A percentile compares a stretch with the other conserved stretches of the same genome.
Evolutionary conservation across 2,888 invertebrate species (phyloP).

Genomic region (Philopedon plagiatum): DNA sequence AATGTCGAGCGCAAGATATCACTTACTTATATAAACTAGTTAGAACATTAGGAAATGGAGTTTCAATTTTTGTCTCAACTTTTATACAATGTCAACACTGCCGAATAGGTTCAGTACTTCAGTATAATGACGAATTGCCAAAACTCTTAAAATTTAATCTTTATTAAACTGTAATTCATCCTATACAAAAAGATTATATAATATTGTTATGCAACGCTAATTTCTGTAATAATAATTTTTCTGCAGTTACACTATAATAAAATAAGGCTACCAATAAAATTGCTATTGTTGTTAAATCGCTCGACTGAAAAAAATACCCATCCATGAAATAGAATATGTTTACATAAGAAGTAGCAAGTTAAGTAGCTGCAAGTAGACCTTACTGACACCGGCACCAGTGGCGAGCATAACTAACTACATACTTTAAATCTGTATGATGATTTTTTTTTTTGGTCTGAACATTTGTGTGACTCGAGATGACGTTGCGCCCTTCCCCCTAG

Average conservation of each 20-base stretch:
- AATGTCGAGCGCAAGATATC: too few species aligned
- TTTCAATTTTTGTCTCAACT: too few species aligned
- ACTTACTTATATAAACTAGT: too few species aligned
- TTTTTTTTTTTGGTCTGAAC: too few species aligned
- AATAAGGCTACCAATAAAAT: slow-evolving; percentile 2
- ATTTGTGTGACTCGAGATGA: too few species aligned
- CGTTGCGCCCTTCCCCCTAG: too few species aligned
- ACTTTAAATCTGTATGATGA: too few species aligned
- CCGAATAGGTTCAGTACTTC: too few species aligned
- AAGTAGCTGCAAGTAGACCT: background rate
- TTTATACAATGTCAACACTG: too few species aligned
- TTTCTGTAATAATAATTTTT: slow-evolving; percentile 12
- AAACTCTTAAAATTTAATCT: too few species aligned
- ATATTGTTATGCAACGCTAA: background rate
- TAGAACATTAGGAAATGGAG: too few species aligned
- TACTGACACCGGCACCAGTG: background rate
- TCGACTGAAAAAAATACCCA: slow-evolving; percentile 18
- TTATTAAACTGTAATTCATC: background rate
- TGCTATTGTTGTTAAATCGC: slow-evolving; percentile 18
- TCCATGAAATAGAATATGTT: background rate
- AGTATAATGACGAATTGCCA: background rate
- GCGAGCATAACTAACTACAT: background rate
- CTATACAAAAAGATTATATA: background rate
- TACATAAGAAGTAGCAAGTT: slow-evolving; percentile 1
- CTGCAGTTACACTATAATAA: background rate